Conservation (phyloP, 2,888 invertebrate genomes). For the Eristalinus sepulchralis region DNA sequence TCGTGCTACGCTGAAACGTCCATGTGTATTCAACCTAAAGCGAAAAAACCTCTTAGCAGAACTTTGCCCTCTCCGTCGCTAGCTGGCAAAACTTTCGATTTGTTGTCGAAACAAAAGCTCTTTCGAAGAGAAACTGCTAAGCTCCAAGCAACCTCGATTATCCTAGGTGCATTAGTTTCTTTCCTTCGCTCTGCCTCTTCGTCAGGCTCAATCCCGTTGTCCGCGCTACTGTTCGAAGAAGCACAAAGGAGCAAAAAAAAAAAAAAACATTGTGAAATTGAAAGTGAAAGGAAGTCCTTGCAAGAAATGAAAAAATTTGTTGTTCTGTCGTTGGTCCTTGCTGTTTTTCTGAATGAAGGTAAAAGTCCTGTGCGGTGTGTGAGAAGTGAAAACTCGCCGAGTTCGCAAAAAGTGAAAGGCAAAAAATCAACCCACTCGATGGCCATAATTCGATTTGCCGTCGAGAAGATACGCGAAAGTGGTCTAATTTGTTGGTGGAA, state of each 20-base stretch:
- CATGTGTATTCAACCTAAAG: not conserved
- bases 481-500: not conserved
- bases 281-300: conserved; percentile 18
- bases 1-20: not conserved
- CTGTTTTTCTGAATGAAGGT: conserved; percentile 32
- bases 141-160: not conserved
- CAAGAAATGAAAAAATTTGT: conserved; percentile 32
- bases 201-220: conserved; percentile 16
- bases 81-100: not conserved
- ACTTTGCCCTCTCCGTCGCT: not conserved
- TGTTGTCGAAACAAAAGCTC: conserved; percentile 7
- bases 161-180: not conserved
- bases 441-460: not conserved
- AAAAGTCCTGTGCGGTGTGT: not conserved
- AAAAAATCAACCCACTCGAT: not conserved
- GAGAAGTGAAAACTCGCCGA: not conserved
- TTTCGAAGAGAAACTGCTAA: not conserved
- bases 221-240: not conserved
- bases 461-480: not conserved
- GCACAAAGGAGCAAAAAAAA: not conserved
- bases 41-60: not conserved
- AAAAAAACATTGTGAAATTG: not conserved
- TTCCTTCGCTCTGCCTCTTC: conserved; percentile 34
- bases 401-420: not conserved
- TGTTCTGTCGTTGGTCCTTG: conserved; percentile 14